A percentile compares a stretch with the other conserved stretches of the same genome.
Evolutionary conservation across 2,888 invertebrate species (phyloP).

Genomic region (Drosophila vallismaia): DNA sequence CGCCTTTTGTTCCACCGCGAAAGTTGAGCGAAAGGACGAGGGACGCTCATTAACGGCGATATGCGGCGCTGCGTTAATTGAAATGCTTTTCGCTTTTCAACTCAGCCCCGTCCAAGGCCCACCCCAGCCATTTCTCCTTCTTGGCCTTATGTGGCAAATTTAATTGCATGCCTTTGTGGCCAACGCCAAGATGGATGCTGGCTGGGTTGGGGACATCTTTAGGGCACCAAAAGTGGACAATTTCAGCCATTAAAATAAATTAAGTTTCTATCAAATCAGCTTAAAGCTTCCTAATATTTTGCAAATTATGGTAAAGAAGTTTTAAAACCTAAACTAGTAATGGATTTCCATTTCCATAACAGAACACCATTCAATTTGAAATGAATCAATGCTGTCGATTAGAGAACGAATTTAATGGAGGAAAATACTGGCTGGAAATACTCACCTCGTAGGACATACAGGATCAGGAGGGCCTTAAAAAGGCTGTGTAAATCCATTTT

Average conservation of each 20-base stretch:
- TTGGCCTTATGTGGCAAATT: conserved; percentile 53
- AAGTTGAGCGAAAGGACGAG: conserved; percentile 48
- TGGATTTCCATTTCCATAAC: conserved; percentile 3
- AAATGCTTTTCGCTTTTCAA: conserved; percentile 75
- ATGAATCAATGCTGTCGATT: conserved; percentile 22
- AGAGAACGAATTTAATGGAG: not conserved
- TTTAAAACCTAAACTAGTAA: not conserved
- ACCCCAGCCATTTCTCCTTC: conserved; percentile 17
- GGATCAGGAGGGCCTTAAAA: conserved; percentile 84
- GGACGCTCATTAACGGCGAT: conserved; percentile 68
- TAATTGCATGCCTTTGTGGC: conserved; percentile 63
- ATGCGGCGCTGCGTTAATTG: conserved; percentile 64
- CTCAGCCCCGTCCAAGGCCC: not conserved
- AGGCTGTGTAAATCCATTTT: conserved; percentile 84
- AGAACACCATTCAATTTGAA: conserved; percentile 15
- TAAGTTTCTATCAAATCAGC: not conserved
- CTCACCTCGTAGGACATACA: conserved; percentile 84
- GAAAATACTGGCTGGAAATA: conserved; percentile 25
- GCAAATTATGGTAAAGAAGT: no score
- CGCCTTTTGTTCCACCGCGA: conserved; percentile 67
- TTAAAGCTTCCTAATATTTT: no score
- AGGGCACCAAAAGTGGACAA: not conserved
- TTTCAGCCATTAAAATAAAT: not conserved
- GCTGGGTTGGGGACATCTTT: not conserved
- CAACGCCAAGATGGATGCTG: not conserved